phyloP scores from a whole-genome alignment of 2,113 vertebrate genomes.

The Chelonoidis abingdonii region DNA sequence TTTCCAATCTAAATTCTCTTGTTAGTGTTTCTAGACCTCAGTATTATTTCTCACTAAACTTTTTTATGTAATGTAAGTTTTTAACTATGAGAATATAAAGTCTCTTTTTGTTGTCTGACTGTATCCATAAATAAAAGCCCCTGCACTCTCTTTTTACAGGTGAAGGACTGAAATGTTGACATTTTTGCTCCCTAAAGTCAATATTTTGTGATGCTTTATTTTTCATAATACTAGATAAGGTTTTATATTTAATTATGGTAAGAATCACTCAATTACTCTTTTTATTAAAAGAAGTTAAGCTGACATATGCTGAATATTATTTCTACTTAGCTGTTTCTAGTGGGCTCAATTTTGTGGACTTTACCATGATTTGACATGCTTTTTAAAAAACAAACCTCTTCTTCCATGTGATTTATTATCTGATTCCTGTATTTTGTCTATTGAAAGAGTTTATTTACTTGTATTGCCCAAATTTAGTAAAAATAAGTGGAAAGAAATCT shows the following conservation, averaged over 20 bases:
- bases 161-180: background rate
- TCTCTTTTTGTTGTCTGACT: fast-evolving
- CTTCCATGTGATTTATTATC: constrained; percentile 32
- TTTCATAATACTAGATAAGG: background rate
- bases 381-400: background rate
- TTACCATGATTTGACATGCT: constrained; percentile 14
- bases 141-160: background rate
- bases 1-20: background rate
- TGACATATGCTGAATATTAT: background rate
- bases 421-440: constrained; percentile 47
- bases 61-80: fast-evolving
- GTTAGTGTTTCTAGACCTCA: background rate
- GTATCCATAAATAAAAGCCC: background rate
- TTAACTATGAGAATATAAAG: background rate
- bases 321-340: constrained; percentile 5
- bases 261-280: background rate
- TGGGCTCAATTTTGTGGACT: constrained; percentile 43
- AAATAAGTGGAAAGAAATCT: constrained; percentile 22
- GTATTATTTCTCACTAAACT: background rate
- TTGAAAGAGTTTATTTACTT: constrained; percentile 21
- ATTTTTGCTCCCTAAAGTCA: constrained; percentile 29
- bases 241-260: background rate
- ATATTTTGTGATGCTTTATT: constrained; percentile 37
- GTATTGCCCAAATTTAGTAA: constrained; percentile 48
- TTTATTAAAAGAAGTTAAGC: background rate